Conservation (phyloP, 2,113 vertebrate species). For the Paralichthys olivaceus region DNA sequence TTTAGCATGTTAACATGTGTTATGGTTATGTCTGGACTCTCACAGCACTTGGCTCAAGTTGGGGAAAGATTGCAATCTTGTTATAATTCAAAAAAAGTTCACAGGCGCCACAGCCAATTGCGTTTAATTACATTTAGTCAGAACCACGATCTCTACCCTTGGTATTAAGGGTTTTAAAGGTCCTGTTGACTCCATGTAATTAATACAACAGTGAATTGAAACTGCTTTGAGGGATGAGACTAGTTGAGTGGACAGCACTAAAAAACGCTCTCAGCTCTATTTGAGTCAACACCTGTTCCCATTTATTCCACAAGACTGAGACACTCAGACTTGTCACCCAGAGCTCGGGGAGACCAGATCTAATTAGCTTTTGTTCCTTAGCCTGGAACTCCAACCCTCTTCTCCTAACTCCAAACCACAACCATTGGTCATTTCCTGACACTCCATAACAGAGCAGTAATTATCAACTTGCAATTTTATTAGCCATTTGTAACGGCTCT, state of each 20-base stretch:
- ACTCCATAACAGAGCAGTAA: conserved; percentile 47
- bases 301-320: conserved; percentile 47
- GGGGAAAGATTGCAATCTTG: not conserved
- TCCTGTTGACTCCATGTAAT: conserved; percentile 1
- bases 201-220: conserved; percentile 1
- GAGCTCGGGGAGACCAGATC: conserved; percentile 53
- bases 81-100: not conserved
- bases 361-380: conserved; percentile 67
- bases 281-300: conserved; percentile 54
- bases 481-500: conserved; percentile 59
- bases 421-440: conserved; percentile 58
- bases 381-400: conserved; percentile 33
- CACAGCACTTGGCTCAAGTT: not conserved
- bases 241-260: not conserved
- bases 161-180: not conserved
- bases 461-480: conserved; percentile 66
- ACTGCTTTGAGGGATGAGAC: not conserved
- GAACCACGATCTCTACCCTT: not conserved
- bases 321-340: conserved; percentile 40
- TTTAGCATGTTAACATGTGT: not conserved
- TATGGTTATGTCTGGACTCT: not conserved
- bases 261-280: conserved; percentile 13
- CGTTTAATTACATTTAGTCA: not conserved
- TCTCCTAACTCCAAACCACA: conserved; percentile 32
- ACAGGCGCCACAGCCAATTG: not conserved